Base-by-base conservation (phyloP, 2,888 invertebrate genomes). In the Microdon myrmicae region DNA sequence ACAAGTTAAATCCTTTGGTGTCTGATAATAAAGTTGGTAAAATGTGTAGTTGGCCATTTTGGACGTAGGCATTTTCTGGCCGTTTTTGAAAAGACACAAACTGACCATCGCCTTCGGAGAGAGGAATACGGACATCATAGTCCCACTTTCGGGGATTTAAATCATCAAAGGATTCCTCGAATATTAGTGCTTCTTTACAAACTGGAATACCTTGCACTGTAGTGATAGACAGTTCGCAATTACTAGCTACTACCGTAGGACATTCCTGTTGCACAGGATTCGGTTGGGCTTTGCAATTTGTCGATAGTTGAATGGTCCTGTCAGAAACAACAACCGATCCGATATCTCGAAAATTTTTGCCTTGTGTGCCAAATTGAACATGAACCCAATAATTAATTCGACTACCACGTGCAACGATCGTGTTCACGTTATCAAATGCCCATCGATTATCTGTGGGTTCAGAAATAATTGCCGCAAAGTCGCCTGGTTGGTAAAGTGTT, bases 341-440 rank as follows among this genome's bases (percentile, higher is more conserved):
- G 7, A 44, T 10, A 8, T 44, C 44, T 19, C 37, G 29, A 1
- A 25, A 29, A 2, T 23, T 17, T 23, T 25, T 37, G 3, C 44
- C 53, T 17, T 10, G 2, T 10, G 19, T 38, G 6, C 31, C 56
- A 7, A 48, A 49, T 12, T 25, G 43, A 0, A 85, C 83, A 68
- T 83, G 84, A 0, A 86, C 81, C 80, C 87, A 87, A 68, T 88
- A 86, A 67, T 85, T 75, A 25, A 89, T 76, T 3, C 80, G 75
- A 71, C 88, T 88, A 0, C 83, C 84, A 1, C 80, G 71, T 49
- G 80, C 80, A 12, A 89, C 69, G 39, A 69, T 67, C 1, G 80
- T 39, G 26, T 81, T 73, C 0, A 72, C 72, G 68, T 86, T 82
- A 39, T 83, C 81, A 43, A 81, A 81, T 0, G 79, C 73, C 85